Conservation (phyloP, 2,113 vertebrate species). For the Meleagris gallopavo region DNA sequence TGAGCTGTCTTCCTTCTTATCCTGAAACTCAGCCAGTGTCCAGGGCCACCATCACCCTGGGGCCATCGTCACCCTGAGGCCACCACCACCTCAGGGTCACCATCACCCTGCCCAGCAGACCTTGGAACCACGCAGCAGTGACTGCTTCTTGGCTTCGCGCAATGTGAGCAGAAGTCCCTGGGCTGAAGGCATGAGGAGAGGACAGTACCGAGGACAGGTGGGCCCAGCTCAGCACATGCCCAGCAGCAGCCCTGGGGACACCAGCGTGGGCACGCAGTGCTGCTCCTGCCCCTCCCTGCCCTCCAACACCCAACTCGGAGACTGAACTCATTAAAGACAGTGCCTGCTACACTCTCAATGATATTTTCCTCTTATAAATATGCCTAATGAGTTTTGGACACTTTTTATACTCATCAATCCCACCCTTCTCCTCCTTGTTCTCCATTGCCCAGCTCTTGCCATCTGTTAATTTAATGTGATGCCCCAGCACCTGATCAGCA, state of each 20-base stretch:
- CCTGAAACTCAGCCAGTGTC: not conserved
- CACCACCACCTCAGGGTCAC: too few relatives aligned
- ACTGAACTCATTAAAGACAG: not conserved
- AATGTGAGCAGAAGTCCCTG: fast-evolving
- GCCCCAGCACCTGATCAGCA: not conserved
- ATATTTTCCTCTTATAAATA: not conserved
- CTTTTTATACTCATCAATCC: slow-evolving; percentile 30
- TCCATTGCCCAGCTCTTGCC: not conserved
- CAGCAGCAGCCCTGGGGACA: not conserved
- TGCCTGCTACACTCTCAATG: not conserved
- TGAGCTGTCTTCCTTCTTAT: fast-evolving
- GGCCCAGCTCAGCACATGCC: not conserved
- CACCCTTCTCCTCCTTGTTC: too few relatives aligned
- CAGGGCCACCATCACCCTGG: too few relatives aligned
- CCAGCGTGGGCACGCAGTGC: not conserved
- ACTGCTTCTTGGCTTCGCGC: too few relatives aligned
- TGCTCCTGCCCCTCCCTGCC: not conserved
- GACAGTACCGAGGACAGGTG: too few relatives aligned
- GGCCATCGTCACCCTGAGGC: too few relatives aligned
- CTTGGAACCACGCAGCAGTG: too few relatives aligned
- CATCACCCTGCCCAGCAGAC: too few relatives aligned
- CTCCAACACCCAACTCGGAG: not conserved
- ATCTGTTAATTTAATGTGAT: slow-evolving; percentile 36
- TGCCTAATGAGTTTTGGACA: slow-evolving; percentile 11
- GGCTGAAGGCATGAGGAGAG: not conserved